Evolutionary conservation across 2,113 vertebrate genomes (phyloP).

Genomic region (Onychostoma macrolepis): DNA sequence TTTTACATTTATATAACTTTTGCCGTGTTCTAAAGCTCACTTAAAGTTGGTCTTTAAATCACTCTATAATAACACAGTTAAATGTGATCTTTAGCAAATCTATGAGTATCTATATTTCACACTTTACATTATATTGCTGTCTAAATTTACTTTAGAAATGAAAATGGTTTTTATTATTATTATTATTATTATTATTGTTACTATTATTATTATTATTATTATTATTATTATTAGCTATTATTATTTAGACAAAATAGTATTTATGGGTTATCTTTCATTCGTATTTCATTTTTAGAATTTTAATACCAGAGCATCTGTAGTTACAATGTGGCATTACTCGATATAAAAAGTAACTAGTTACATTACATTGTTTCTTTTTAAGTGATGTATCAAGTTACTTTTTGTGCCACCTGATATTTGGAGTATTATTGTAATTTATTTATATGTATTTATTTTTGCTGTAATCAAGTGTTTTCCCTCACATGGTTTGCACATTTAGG

Average conservation of each 20-base stretch:
- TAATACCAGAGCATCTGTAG: not conserved
- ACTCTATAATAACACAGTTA: too few species aligned
- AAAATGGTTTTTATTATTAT: too few species aligned
- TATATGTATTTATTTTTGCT: not conserved
- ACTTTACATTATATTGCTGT: not conserved
- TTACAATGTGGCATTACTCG: not conserved
- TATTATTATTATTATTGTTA: too few species aligned
- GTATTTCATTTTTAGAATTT: not conserved
- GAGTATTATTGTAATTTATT: not conserved
- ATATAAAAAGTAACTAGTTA: not conserved
- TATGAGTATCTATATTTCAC: not conserved
- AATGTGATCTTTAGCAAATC: too few species aligned
- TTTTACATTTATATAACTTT: not conserved
- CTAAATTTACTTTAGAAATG: not conserved
- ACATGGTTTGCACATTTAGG: not conserved
- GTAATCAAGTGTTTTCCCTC: not conserved
- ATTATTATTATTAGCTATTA: too few species aligned
- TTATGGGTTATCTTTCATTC: not conserved
- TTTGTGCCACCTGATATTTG: not conserved
- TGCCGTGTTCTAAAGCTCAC: not conserved
- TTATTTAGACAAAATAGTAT: not conserved
- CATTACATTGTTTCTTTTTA: not conserved
- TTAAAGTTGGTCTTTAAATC: not conserved
- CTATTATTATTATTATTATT: too few species aligned
- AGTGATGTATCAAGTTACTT: not conserved